Percentiles rank a stretch among this genome's conserved stretches.
These are phyloP conservation scores for Hylomyscus alleni DNA, from an alignment of 2,797 vertebrate species.

Conservation along the genomic window DNA sequence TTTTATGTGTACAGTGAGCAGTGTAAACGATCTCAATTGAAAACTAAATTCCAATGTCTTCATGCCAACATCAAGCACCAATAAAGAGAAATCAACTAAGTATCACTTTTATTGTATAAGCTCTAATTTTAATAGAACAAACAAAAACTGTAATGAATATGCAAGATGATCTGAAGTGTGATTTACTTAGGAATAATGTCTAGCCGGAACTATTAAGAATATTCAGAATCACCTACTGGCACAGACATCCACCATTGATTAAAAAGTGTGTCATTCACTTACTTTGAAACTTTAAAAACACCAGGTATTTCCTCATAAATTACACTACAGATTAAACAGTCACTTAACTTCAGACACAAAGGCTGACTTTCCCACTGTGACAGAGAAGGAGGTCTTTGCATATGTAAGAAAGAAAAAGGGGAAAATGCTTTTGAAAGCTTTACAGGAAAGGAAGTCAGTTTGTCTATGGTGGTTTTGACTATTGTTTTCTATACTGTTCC, in stretches of 20 bases:
- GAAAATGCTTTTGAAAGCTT: background rate
- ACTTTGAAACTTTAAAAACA: slow-evolving; percentile 48
- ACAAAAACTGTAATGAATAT: slow-evolving; percentile 43
- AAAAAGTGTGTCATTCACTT: slow-evolving; percentile 42
- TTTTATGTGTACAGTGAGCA: background rate
- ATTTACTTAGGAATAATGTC: slow-evolving; percentile 33
- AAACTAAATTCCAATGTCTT: slow-evolving; percentile 41
- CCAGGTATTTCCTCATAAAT: slow-evolving; percentile 40
- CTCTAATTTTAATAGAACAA: slow-evolving; percentile 26
- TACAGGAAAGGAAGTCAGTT: background rate
- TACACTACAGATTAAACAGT: slow-evolving; percentile 41
- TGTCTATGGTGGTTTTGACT: background rate
- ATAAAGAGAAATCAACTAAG: background rate
- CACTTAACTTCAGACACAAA: slow-evolving; percentile 28
- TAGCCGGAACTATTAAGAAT: background rate
- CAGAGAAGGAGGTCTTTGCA: background rate
- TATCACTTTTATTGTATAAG: slow-evolving; percentile 9
- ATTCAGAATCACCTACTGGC: background rate
- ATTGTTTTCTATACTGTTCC: background rate
- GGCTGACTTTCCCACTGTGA: background rate
- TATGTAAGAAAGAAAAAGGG: background rate
- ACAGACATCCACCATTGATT: background rate
- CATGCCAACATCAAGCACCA: slow-evolving; percentile 25
- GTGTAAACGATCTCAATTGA: background rate
- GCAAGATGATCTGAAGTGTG: background rate